These are phyloP conservation scores for Melanotaenia boesemani DNA, from an alignment of 2,797 vertebrate species.

Conservation along the genomic window DNA sequence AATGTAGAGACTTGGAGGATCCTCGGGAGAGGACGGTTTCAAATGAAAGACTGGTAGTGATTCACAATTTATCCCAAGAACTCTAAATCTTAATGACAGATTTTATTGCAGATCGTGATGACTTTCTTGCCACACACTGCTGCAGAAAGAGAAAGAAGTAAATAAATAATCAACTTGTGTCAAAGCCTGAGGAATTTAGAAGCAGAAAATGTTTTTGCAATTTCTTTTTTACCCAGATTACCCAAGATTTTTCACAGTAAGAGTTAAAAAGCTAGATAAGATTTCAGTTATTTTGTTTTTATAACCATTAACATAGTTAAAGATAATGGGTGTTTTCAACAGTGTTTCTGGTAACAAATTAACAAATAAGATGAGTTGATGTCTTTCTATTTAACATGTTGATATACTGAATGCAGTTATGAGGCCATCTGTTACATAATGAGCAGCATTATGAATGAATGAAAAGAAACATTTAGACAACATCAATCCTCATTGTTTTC, in stretches of 20 bases:
- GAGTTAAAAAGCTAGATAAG: constrained; percentile 1
- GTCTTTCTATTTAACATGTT: background rate
- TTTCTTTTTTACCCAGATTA: background rate
- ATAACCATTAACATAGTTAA: background rate
- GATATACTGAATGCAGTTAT: background rate
- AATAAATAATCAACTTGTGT: no score
- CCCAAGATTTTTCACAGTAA: background rate
- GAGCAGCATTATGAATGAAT: background rate
- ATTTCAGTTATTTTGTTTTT: background rate
- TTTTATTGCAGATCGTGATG: no score
- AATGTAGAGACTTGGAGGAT: background rate
- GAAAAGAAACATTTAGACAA: background rate
- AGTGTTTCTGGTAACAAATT: background rate
- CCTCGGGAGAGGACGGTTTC: background rate
- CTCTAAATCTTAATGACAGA: no score
- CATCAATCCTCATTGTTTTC: background rate
- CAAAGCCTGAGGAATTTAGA: no score
- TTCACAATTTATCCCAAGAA: background rate
- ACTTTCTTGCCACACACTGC: no score
- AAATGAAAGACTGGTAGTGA: background rate
- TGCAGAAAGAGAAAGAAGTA: no score
- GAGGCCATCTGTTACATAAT: background rate
- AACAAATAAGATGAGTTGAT: background rate
- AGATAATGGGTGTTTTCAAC: background rate
- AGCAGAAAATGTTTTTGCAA: no score